Evolutionary conservation across 2,113 vertebrate species (phyloP).

Genomic region (Cavia aperea): DNA sequence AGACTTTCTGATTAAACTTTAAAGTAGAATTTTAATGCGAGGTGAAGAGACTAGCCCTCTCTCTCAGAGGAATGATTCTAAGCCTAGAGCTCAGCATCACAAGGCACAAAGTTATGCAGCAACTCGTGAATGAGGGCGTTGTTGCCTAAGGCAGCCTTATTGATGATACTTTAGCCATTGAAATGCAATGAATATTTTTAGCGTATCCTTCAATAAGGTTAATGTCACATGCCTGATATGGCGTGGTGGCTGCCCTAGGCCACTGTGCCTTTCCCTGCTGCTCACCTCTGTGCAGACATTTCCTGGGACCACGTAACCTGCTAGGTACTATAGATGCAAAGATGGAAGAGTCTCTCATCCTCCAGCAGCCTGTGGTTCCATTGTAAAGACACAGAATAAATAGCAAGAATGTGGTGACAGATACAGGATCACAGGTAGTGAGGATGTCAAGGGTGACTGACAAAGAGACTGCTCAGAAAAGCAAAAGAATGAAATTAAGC

Average conservation of each 20-base stretch:
- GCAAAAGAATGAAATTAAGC: neutral
- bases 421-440: too few species aligned
- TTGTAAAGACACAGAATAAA: neutral
- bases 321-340: neutral
- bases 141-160: neutral
- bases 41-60: neutral
- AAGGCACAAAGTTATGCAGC: neutral
- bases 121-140: neutral
- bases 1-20: slow-evolving; percentile 4
- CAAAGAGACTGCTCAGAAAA: neutral
- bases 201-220: neutral
- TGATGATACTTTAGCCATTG: neutral
- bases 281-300: neutral
- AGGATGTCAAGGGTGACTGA: too few species aligned
- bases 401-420: neutral
- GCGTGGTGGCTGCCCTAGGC: accelerated
- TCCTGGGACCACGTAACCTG: neutral
- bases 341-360: neutral
- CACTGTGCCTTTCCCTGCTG: too few species aligned
- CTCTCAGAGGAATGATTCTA: neutral
- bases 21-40: neutral
- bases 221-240: accelerated
- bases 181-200: neutral
- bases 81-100: too few species aligned
- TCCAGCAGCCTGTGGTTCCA: neutral